Conservation (phyloP, 1,140 invertebrate genomes). For the Leptinotarsa texana region DNA sequence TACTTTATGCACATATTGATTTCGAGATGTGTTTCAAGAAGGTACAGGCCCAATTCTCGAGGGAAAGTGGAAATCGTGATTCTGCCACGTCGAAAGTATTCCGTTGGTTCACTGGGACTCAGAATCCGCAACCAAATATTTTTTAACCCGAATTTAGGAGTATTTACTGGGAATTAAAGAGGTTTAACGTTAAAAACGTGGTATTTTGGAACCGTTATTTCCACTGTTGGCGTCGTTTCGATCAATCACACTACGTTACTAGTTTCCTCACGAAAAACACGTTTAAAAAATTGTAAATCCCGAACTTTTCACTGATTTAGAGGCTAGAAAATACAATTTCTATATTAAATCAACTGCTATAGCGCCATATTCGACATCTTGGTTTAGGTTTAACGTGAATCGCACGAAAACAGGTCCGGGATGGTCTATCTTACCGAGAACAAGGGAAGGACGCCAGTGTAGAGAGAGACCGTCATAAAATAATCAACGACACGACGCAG, state of each 20-base stretch:
- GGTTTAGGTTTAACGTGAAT: slow-evolving; percentile 48
- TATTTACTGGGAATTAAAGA: slow-evolving; percentile 24
- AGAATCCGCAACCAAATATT: background rate
- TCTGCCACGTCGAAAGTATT: slow-evolving; percentile 5
- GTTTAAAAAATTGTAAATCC: slow-evolving; percentile 29
- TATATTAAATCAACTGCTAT: slow-evolving; percentile 46
- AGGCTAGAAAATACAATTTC: slow-evolving; percentile 46
- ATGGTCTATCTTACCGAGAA: slow-evolving; percentile 46
- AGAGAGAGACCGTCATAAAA: slow-evolving; percentile 32
- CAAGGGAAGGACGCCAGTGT: slow-evolving; percentile 42
- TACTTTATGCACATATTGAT: slow-evolving; percentile 17
- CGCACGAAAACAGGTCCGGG: slow-evolving; percentile 52
- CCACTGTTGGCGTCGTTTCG: slow-evolving; percentile 30
- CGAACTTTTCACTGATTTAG: slow-evolving; percentile 35
- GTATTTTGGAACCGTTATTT: slow-evolving; percentile 41
- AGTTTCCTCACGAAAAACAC: slow-evolving; percentile 33
- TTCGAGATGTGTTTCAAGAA: slow-evolving; percentile 3
- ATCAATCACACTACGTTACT: slow-evolving; percentile 37
- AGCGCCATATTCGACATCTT: slow-evolving; percentile 51
- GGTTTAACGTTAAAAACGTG: slow-evolving; percentile 42
- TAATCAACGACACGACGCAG: slow-evolving; percentile 30
- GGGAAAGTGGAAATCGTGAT: background rate
- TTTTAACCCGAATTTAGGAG: slow-evolving; percentile 17
- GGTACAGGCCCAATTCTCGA: slow-evolving; percentile 4
- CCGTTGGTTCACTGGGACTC: background rate